Evolutionary conservation across 2,113 vertebrate genomes (phyloP).

Genomic region (Murina feae): DNA sequence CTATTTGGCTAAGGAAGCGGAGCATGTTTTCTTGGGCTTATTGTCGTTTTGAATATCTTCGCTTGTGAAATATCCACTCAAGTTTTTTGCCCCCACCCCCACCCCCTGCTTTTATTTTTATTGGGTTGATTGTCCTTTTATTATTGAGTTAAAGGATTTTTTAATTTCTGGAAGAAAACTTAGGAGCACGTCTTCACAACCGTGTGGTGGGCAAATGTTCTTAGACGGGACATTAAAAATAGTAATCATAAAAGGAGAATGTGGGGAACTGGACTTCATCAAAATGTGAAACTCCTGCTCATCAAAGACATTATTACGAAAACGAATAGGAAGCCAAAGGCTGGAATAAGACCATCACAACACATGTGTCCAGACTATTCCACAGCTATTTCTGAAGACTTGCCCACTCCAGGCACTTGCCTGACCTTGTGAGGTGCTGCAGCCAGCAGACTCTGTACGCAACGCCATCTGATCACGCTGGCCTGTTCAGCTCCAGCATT

Average conservation of each 20-base stretch:
- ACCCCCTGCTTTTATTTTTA: not conserved
- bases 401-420: fast-evolving
- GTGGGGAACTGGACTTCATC: not conserved
- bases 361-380: fast-evolving
- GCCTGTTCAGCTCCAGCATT: fast-evolving
- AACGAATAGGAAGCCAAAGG: not conserved
- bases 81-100: not conserved
- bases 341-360: not conserved
- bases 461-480: fast-evolving
- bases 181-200: not conserved
- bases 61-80: not conserved
- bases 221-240: not conserved
- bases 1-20: not conserved
- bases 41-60: not conserved
- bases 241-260: not conserved
- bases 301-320: not conserved
- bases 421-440: fast-evolving
- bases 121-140: not conserved
- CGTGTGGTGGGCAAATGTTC: not conserved
- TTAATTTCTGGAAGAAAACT: conserved; percentile 13
- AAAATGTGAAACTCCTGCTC: not conserved
- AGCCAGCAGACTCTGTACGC: not conserved
- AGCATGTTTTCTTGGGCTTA: not conserved
- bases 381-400: not conserved
- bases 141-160: not conserved